Base-by-base conservation (phyloP, 2,113 vertebrate species). In the Alexandromys fortis region DNA sequence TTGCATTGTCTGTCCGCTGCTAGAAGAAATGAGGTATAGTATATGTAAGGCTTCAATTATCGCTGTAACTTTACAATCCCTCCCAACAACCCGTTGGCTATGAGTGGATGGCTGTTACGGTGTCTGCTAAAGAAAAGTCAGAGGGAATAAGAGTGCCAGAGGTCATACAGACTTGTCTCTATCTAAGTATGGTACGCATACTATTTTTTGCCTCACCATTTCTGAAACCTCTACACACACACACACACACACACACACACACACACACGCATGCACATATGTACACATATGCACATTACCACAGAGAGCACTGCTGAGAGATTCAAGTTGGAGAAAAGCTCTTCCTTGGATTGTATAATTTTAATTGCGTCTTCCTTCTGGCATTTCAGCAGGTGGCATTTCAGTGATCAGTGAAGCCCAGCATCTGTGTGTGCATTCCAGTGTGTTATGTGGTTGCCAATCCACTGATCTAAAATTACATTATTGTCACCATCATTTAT, bases 341-440 rank as follows among this genome's bases (percentile, higher is more conserved):
- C 90, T 92, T 94, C 58, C 86, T 96, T 13, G 1, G 45, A 94
- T 97, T 97, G 96, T 67, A 86, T 91, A 81, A 97, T 79, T 97
- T 97, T 96, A 97, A 97, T 97, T 95, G 73, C 72, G 24, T 19
- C 86, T 97, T 97, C 92, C 94, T 96, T 95, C 94, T 96, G 92
- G 95, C 63, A 95, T 96, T 97, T 96, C 86, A 95, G 94, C 68
- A 94, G 76, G 95, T 92, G 86, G 85, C 97, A 92, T 96, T 98
- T 98, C 95, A 92, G 86, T 96, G 95, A 97, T 98, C 96, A 97
- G 85, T 72, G 42, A 95, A 67, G 49, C 35, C 6, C 38, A 21
- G 73, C 86, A 98, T 95, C 91, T 96, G 90, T 49, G 72, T 96
- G 91, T 49, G 72, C 77, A 76, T 94, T 58, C 92, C 89, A 92